Conservation (phyloP, 1,140 invertebrate species). For the honey bee (Apis mellifera) region Amel_HAv3.1 CM009931.2:18691001-18691500, state of each 20-base stretch:
- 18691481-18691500: not conserved
- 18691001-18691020: not conserved
- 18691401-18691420: not conserved
- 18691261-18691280: slow-evolving; percentile 63
- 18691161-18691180: not conserved
- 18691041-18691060: not conserved
- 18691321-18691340: slow-evolving; percentile 40
- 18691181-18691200: not conserved
- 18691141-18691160: not conserved
- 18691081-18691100: not conserved
- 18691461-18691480: not conserved
- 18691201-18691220: slow-evolving; percentile 39
- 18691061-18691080: not conserved
- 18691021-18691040: not conserved
- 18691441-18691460: slow-evolving; percentile 31
- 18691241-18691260: slow-evolving; percentile 55
- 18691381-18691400: slow-evolving; percentile 4
- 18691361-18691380: slow-evolving; percentile 45
- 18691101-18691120: slow-evolving; percentile 7
- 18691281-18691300: slow-evolving; percentile 35
- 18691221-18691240: slow-evolving; percentile 63
- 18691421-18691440: not conserved
- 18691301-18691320: slow-evolving; percentile 45
- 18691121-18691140: not conserved
- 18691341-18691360: slow-evolving; percentile 18